Base-by-base conservation (phyloP, 2,113 vertebrate genomes). In the Rhynchopsitta pachyrhyncha region DNA sequence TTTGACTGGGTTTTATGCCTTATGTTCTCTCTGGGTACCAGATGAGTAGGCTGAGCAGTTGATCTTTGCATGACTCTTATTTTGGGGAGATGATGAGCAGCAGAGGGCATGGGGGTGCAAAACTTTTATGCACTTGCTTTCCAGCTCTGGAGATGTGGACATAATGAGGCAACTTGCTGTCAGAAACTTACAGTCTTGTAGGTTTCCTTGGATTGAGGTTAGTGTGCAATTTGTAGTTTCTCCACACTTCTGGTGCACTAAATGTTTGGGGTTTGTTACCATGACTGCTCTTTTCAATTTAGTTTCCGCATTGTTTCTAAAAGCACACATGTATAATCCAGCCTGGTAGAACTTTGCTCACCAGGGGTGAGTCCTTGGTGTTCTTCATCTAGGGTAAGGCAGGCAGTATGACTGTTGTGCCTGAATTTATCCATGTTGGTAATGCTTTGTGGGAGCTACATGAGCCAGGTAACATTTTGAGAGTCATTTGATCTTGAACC, bases 81-180 rank as follows among this genome's bases (percentile, higher is more conserved):
- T 96, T 91, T 89, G 92, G 88, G 93, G 80, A 96, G 86, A 17
- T 95, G 70, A 82, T 70, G 62, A 93, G 88, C 63, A 92, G 91
- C 66, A 93, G 92, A 93, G 80, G 91, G 95, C 57, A 91, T 76
- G 63, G 88, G 47, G 19, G 63, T 96, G 88, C 95, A 96, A 94
- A 95, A 95, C 88, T 94, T 96, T 74, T 85, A 93, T 96, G 93
- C 96, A 93, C 88, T 95, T 95, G 83, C 88, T 94, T 97, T 97
- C 92, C 92, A 92, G 92, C 92, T 96, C 93, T 96, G 95, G 92
- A 95, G 91, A 89, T 95, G 69, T 96, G 92, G 77, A 92, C 83
- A 94, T 94, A 94, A 92, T 95, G 96, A 94, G 90, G 88, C 86
- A 96, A 76, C 77, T 92, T 97, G 92, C 57, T 95, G 93, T 78